These are phyloP conservation scores for Sinohyriopsis cumingii DNA, from an alignment of 2,888 invertebrate genomes.

Conservation along the genomic window DNA sequence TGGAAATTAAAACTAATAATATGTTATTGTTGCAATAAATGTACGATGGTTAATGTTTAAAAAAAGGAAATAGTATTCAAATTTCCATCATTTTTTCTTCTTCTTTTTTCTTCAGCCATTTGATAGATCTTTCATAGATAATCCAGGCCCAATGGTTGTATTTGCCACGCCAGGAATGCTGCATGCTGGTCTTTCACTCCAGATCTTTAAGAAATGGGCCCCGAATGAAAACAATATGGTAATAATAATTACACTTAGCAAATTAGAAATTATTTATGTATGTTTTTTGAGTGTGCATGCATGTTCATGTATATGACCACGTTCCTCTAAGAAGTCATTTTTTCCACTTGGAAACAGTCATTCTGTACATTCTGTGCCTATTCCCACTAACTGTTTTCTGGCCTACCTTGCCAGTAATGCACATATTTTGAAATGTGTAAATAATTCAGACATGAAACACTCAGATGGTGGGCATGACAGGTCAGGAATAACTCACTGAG, in stretches of 20 bases:
- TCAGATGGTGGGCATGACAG: too few species aligned
- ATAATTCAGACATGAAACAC: too few species aligned
- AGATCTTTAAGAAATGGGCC: conserved; percentile 99
- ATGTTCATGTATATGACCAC: background rate
- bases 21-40: too few species aligned
- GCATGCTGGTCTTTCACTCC: conserved; percentile 96
- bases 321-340: background rate
- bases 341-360: too few species aligned
- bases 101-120: conserved; percentile 54
- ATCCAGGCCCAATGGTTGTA: conserved; percentile 95
- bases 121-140: conserved; percentile 94
- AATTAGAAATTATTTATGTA: background rate
- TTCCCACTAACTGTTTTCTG: too few species aligned
- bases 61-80: too few species aligned
- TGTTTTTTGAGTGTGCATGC: background rate
- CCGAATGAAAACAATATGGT: conserved; percentile 97
- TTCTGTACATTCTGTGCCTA: too few species aligned
- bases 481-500: too few species aligned
- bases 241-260: conserved; percentile 14
- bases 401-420: too few species aligned
- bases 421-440: too few species aligned
- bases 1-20: too few species aligned
- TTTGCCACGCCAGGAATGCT: conserved; percentile 99
- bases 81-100: background rate
- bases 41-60: too few species aligned